These are phyloP conservation scores for Lithodes maja DNA, from an alignment of 2,888 invertebrate species.

Conservation along the genomic window DNA sequence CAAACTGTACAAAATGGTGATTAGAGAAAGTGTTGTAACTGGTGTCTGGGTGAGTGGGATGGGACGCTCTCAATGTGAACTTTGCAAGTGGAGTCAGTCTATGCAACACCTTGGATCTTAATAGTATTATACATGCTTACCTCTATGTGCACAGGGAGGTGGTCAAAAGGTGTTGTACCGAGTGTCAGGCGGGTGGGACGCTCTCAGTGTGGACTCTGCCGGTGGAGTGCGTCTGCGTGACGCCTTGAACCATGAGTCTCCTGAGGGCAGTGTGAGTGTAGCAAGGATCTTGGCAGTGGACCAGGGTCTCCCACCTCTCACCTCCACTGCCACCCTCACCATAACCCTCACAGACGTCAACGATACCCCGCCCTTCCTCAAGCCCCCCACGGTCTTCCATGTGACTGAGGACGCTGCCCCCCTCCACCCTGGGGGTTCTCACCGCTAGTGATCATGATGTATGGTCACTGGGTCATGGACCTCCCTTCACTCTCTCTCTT, in stretches of 20 bases:
- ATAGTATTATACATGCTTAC: neutral
- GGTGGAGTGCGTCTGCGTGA: slow-evolving; percentile 36
- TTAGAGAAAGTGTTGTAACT: too few species aligned
- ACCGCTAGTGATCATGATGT: too few species aligned
- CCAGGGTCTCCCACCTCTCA: slow-evolving; percentile 36
- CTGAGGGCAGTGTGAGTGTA: slow-evolving; percentile 36
- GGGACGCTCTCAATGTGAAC: too few species aligned
- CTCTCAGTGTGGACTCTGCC: neutral
- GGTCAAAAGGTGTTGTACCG: slow-evolving; percentile 25
- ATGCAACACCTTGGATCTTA: too few species aligned
- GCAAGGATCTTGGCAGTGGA: slow-evolving; percentile 48
- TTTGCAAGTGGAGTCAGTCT: too few species aligned
- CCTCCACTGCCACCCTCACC: slow-evolving; percentile 7
- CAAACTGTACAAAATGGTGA: too few species aligned
- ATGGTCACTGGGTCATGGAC: too few species aligned
- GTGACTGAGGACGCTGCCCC: slow-evolving; percentile 41
- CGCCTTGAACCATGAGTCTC: slow-evolving; percentile 43
- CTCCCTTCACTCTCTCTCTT: too few species aligned
- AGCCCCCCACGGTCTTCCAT: slow-evolving; percentile 50
- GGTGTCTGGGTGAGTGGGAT: too few species aligned
- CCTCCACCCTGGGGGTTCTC: slow-evolving; percentile 20
- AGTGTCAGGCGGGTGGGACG: slow-evolving; percentile 21
- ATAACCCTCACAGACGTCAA: too few species aligned
- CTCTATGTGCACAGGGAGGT: slow-evolving; percentile 12
- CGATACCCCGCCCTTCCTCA: slow-evolving; percentile 52